These are phyloP conservation scores for Parnassius smintheus DNA, from an alignment of 2,888 invertebrate genomes.

Conservation along the genomic window DNA sequence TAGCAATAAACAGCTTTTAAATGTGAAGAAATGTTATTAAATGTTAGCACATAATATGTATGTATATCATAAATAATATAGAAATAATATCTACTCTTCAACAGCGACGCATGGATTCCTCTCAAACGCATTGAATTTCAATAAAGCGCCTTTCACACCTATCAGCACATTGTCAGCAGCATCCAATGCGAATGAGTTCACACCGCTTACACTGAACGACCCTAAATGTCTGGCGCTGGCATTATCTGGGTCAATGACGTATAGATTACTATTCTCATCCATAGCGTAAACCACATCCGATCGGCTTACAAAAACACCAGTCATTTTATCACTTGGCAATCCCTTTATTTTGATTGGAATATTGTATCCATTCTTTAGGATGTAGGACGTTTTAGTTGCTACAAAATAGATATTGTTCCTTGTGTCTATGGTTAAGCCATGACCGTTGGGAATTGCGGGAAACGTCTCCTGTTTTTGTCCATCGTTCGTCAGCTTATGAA, in stretches of 20 bases:
- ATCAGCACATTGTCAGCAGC: slow-evolving; percentile 64
- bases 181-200: slow-evolving; percentile 70
- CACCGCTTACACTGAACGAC: slow-evolving; percentile 55
- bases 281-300: slow-evolving; percentile 66
- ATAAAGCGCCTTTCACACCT: slow-evolving; percentile 59
- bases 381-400: slow-evolving; percentile 65
- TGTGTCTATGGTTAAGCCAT: slow-evolving; percentile 64
- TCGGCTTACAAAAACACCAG: slow-evolving; percentile 63
- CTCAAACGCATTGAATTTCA: slow-evolving; percentile 60
- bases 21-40: neutral
- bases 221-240: slow-evolving; percentile 58
- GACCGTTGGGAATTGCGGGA: slow-evolving; percentile 63
- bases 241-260: slow-evolving; percentile 54
- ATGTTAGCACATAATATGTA: no score
- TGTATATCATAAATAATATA: neutral
- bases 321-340: slow-evolving; percentile 62
- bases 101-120: slow-evolving; percentile 53
- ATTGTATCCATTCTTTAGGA: slow-evolving; percentile 52
- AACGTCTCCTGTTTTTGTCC: slow-evolving; percentile 61
- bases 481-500: slow-evolving; percentile 60
- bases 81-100: slow-evolving; percentile 42
- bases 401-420: slow-evolving; percentile 69
- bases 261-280: slow-evolving; percentile 69
- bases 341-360: slow-evolving; percentile 67
- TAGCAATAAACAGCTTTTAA: neutral